Base-by-base conservation (phyloP, 1,140 invertebrate genomes). In the honey bee (Apis mellifera) region DNA sequence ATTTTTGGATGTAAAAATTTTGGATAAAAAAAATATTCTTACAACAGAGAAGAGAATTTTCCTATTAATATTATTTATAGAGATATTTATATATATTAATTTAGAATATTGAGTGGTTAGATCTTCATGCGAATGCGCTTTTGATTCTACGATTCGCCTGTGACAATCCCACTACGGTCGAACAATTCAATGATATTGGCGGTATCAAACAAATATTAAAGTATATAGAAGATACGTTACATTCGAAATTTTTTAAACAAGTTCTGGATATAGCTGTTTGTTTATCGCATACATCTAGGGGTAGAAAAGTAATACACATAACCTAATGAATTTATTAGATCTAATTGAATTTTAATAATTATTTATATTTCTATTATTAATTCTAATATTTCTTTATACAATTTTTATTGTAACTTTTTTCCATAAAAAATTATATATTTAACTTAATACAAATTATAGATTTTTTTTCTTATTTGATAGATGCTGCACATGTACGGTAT, bases 1-100 rank as follows among this genome's bases (percentile, higher is more conserved):
- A 69, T 85, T 94, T 54, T 73, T 94, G 26, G 89, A 92, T 54
- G 94, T 94, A 90, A 91, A 42, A 42, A 42, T 94, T 54, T 73
- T 94, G 26, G 89, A 92, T 54, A 93, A 94, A 90, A 94, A 90
- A 91, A 79, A 72, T 0, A 48, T 62, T 78, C 60, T 32, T 66
- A 21, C 59, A 75, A 42, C n/a, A n/a, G 21, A 0, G 42, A n/a
- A 13, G 21, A n/a, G 13, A 0, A 7, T 48, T 15, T 13, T 7
- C 19, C 54, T 55, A 13, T 52, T 55, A 42, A 42, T 57, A 1
- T 8, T 7, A 54, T 21, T 1, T 23, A 19, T 13, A 54, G 32
- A 11, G 11, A 11, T 9, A 4, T 32, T 64, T 64, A 1, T 57
- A 8, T 13, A 2, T 8, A 3, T n/a, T 19, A 12, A 77, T 78